Evolutionary conservation across 2,113 vertebrate species (phyloP).

Genomic region (Kryptolebias marmoratus): DNA sequence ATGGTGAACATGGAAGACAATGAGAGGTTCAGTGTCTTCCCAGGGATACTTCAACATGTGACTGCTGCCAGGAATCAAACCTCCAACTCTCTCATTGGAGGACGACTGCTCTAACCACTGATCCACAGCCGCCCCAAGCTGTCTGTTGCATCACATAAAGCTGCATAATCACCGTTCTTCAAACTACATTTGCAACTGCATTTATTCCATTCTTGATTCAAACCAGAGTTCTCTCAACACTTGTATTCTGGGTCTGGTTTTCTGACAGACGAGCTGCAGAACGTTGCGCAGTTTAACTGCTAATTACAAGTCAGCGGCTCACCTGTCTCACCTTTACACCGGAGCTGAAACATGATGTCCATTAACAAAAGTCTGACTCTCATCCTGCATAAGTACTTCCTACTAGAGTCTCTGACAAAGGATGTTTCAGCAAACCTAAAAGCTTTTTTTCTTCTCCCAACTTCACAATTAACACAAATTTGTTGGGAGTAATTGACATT

Average conservation of each 20-base stretch:
- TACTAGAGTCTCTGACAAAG: background rate
- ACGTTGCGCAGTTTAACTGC: background rate
- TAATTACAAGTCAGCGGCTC: background rate
- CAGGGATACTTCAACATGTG: too few species aligned
- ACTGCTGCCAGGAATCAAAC: too few species aligned
- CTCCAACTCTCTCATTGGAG: too few species aligned
- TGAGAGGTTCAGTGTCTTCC: too few species aligned
- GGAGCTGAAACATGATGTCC: background rate
- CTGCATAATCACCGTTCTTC: background rate
- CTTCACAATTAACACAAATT: background rate
- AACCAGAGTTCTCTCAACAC: background rate
- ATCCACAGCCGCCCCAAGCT: too few species aligned
- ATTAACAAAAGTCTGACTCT: background rate
- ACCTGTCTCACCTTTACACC: background rate
- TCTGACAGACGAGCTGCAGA: background rate
- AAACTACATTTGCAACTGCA: background rate
- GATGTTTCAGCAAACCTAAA: background rate
- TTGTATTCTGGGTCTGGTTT: background rate
- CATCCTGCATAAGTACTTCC: background rate
- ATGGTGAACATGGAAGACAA: too few species aligned
- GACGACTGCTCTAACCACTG: too few species aligned
- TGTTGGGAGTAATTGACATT: background rate
- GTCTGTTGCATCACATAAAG: too few species aligned
- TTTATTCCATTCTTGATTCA: background rate
- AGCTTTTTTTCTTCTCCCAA: background rate